A percentile compares a stretch with the other conserved stretches of the same genome.
phyloP scores from a whole-genome alignment of 2,797 vertebrate species.

The Champsocephalus gunnari region DNA sequence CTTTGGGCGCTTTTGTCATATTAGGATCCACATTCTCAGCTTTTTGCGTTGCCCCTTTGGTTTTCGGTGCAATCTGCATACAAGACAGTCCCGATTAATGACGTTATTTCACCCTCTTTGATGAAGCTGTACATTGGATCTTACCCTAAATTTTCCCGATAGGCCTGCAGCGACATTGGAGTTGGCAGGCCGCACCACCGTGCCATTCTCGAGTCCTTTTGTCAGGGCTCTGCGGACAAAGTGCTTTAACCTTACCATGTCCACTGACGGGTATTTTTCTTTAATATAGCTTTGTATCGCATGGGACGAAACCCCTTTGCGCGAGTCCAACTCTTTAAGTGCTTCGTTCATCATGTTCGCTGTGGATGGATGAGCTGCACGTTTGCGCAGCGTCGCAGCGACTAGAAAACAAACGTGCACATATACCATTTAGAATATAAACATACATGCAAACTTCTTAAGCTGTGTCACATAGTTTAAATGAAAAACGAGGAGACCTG shows the following conservation, averaged over 20 bases:
- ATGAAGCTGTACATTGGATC: not conserved
- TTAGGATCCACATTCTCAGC: slow-evolving; percentile 78
- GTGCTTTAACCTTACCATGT: slow-evolving; percentile 78
- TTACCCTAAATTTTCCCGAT: slow-evolving; percentile 84
- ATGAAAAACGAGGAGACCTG: slow-evolving; percentile 57
- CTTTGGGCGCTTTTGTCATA: slow-evolving; percentile 45
- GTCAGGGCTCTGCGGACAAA: slow-evolving; percentile 81
- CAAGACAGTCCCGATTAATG: fast-evolving
- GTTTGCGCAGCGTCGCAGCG: slow-evolving; percentile 50
- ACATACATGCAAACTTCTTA: too few species aligned
- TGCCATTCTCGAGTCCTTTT: slow-evolving; percentile 85
- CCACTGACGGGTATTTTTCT: slow-evolving; percentile 82
- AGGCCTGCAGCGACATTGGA: too few species aligned
- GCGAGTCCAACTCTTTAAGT: slow-evolving; percentile 76
- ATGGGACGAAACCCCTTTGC: slow-evolving; percentile 78
- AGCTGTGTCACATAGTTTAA: not conserved
- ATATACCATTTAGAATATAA: not conserved
- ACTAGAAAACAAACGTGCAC: not conserved
- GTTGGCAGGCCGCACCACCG: slow-evolving; percentile 66
- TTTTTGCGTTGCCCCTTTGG: slow-evolving; percentile 66
- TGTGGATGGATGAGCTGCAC: slow-evolving; percentile 78
- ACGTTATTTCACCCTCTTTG: fast-evolving
- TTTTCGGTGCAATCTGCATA: slow-evolving; percentile 65
- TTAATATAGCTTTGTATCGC: slow-evolving; percentile 80
- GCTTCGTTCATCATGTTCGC: slow-evolving; percentile 90